Base-by-base conservation (phyloP, 2,113 vertebrate species). In the Clupea harengus region DNA sequence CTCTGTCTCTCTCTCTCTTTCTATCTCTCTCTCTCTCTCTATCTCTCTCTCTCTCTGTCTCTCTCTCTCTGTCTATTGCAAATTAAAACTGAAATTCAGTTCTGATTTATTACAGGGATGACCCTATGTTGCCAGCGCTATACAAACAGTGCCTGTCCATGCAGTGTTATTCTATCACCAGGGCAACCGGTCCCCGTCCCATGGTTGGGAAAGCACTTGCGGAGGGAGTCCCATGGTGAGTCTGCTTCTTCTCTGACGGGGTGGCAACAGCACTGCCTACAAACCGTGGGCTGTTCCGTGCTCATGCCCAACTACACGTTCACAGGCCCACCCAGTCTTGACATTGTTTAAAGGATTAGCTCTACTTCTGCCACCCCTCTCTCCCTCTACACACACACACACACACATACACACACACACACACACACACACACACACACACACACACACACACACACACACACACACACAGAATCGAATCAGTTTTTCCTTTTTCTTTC, bases 171-270 rank as follows among this genome's bases (percentile, higher is more conserved):
- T 39, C 11, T 78, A 32, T 78, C 72, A 44, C 25, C 72, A 39
- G 4, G 72, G 72, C 72, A 78, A 39, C 72, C 17, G 25, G 10
- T 39, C 72, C 72, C 72, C 28, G 9, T 39, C 10, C 25, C 39
- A 32, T 78, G 72, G 72, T 78, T 78, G 72, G 72, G 72, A 78
- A 39, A 78, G 17, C 72, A 78, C 72, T 78, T 10, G 72, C 25
- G 15, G 72, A 17, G 28, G 6, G 28, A 78, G 72, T 78, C 72
- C 10, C 72, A 32, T 78, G 72, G 72, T 78, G 72, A 17, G 72
- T 13, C 28, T 78, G 72, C 32, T 39, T 15, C 4, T 28, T 39
- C 72, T 78, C 72, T 78, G 32, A 32, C 4, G 25, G 72, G 72
- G 72, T 39, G 72, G 72, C 72, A 28, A 78, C 72, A 39, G 72